Base-by-base conservation (phyloP, 2,888 invertebrate species). In the Drosophila robusta region DNA sequence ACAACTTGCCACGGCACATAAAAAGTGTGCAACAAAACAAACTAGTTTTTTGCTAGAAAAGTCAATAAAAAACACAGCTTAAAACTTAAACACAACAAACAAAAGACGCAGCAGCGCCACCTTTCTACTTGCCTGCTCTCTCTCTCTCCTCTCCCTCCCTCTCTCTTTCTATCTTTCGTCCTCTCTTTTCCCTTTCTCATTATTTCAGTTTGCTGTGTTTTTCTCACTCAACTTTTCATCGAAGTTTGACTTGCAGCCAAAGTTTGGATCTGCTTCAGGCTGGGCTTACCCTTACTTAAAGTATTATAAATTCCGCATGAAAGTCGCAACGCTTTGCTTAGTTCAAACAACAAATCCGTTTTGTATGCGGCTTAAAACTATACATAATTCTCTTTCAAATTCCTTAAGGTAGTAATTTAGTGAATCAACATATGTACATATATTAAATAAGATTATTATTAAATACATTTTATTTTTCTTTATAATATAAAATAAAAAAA, bases 191-290 rank as follows among this genome's bases (percentile, higher is more conserved):
- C 38, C 36, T n/a, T 16, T 50, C 39, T 58, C 50, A 50, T 44
- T 41, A 62, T 61, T 62, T 47, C 36, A 69, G 65, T 66, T 78
- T 66, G 47, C 64, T 65, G 67, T 68, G 57, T 75, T 74, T 74
- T 72, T 74, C 77, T 82, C 78, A 70, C 68, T 54, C 70, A 82
- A 83, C 88, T 85, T 87, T 79, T 72, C 71, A 72, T 72, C 84
- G 74, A 82, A 82, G 84, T 82, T 86, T 87, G 84, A 79, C 83
- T 75, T 65, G 65, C 66, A 74, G 68, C 61, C 42, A 65, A 75
- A 77, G 70, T 75, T 73, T 42, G 45, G n/a, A 57, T 61, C 70
- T 55, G 62, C 55, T 63, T 56, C 52, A 36, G 36, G 22, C 12
- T 39, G 26, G 9, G 14, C 12, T 60, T 68, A 57, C 74, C 22